Conservation (phyloP, 1,140 invertebrate species). For the Ptiloglossa arizonensis region DNA sequence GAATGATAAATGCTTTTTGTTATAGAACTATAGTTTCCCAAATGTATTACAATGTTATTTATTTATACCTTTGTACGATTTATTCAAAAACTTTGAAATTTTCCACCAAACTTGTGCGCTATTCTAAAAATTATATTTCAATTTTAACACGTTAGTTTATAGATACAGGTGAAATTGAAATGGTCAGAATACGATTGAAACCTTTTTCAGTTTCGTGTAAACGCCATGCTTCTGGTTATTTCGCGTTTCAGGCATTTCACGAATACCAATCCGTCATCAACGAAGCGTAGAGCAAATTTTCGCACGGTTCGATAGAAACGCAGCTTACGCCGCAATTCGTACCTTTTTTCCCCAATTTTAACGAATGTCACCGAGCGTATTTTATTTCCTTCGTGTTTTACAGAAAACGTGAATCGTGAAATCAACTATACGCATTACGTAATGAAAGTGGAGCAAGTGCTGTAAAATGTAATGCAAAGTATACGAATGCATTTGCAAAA, state of each 20-base stretch:
- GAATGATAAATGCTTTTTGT: no score
- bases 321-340: not conserved
- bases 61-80: no score
- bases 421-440: not conserved
- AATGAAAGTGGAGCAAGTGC: not conserved
- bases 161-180: not conserved
- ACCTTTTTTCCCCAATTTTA: not conserved
- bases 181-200: not conserved
- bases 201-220: not conserved
- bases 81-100: no score
- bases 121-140: not conserved
- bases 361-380: not conserved
- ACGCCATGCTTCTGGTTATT: not conserved
- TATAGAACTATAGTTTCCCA: no score
- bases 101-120: no score
- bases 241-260: not conserved
- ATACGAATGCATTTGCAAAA: not conserved
- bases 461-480: not conserved
- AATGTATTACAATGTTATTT: no score
- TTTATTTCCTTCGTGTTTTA: not conserved
- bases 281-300: conserved; percentile 4
- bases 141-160: not conserved
- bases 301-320: not conserved
- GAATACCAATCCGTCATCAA: conserved; percentile 15
- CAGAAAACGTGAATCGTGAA: not conserved